These are phyloP conservation scores for Atherix ibis DNA, from an alignment of 2,888 invertebrate species.

Conservation along the genomic window DNA sequence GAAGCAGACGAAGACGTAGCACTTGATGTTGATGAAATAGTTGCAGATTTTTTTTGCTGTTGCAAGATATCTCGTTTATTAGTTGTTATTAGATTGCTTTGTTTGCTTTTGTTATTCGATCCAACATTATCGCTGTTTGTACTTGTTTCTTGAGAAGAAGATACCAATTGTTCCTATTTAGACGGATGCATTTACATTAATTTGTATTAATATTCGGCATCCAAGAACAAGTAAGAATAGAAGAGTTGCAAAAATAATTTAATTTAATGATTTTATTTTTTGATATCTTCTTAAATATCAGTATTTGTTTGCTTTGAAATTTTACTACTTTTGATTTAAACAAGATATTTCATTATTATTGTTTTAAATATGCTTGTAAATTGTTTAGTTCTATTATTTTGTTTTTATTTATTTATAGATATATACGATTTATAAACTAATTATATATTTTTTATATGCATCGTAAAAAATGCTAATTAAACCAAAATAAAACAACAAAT, in stretches of 20 bases:
- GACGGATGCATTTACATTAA: not conserved
- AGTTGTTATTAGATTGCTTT: constrained; percentile 13
- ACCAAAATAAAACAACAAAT: too few relatives aligned
- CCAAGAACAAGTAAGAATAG: constrained; percentile 8
- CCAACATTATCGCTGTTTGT: constrained; percentile 6
- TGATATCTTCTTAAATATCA: too few relatives aligned
- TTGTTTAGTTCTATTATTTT: too few relatives aligned
- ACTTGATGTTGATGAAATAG: constrained; percentile 9
- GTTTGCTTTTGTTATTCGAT: constrained; percentile 14
- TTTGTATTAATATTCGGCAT: constrained; percentile 1
- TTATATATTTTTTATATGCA: too few relatives aligned
- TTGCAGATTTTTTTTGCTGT: constrained; percentile 9
- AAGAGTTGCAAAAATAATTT: constrained; percentile 8
- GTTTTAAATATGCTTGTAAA: too few relatives aligned
- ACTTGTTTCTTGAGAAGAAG: constrained; percentile 18
- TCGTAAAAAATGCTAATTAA: too few relatives aligned
- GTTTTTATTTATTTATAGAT: too few relatives aligned
- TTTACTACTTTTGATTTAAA: too few relatives aligned
- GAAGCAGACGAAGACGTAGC: constrained; percentile 15
- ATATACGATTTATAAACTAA: too few relatives aligned
- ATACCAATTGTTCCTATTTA: constrained; percentile 18
- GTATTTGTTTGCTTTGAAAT: too few relatives aligned
- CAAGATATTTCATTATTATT: too few relatives aligned
- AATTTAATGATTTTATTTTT: too few relatives aligned
- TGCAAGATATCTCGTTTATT: constrained; percentile 12